phyloP scores from a whole-genome alignment of 2,113 vertebrate genomes.

The Phycodurus eques region DNA sequence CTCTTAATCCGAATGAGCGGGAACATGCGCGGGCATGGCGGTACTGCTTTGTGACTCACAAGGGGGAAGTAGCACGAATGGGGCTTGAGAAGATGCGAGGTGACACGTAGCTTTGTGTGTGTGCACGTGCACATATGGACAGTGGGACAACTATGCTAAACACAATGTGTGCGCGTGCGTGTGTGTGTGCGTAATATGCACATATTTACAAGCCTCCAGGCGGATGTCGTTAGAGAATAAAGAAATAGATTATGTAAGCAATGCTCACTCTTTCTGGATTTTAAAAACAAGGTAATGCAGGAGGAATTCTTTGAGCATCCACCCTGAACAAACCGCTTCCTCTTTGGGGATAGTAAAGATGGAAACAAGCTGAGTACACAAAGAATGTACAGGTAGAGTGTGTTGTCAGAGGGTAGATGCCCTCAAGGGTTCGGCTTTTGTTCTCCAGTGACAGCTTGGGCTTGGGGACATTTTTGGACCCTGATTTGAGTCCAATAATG shows the following conservation, averaged over 20 bases:
- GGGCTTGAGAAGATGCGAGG: slow-evolving; percentile 46
- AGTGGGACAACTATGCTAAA: slow-evolving; percentile 17
- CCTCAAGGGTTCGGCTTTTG: background rate
- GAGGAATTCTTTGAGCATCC: slow-evolving; percentile 1
- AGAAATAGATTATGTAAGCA: slow-evolving; percentile 46
- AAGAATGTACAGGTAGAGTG: background rate
- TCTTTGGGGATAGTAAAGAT: background rate
- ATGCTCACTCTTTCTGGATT: slow-evolving; percentile 36
- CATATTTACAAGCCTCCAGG: slow-evolving; percentile 35
- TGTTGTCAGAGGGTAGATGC: background rate
- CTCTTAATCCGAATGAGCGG: slow-evolving; percentile 36
- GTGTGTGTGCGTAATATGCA: slow-evolving; percentile 1
- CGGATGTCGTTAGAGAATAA: slow-evolving; percentile 37
- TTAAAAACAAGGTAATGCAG: background rate
- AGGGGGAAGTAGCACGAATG: slow-evolving; percentile 41
- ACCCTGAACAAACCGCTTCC: background rate
- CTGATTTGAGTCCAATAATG: background rate
- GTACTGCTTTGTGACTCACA: slow-evolving; percentile 42
- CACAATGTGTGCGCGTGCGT: background rate
- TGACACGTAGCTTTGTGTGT: slow-evolving; percentile 34
- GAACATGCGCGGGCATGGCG: slow-evolving; percentile 40
- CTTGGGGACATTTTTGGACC: background rate
- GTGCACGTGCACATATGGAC: slow-evolving; percentile 8
- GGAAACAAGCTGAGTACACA: background rate
- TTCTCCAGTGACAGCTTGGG: background rate